A percentile compares a stretch with the other conserved stretches of the same genome.
Conservation (phyloP, 2,113 vertebrate genomes). For the Amphiprion percula region DNA sequence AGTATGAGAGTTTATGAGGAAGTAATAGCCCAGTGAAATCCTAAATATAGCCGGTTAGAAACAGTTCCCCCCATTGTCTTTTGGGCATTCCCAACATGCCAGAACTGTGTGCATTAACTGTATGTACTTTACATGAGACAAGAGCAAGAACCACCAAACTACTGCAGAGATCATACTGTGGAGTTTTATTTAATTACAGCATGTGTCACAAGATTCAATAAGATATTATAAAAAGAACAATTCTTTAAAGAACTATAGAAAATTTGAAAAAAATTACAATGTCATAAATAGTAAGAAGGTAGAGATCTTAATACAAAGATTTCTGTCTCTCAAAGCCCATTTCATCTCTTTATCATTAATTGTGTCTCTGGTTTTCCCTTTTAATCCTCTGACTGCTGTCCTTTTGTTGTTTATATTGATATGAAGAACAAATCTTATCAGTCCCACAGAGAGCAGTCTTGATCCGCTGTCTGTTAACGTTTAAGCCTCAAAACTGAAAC, state of each 20-base stretch:
- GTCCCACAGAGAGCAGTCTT: too few relatives aligned
- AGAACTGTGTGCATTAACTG: constrained; percentile 39
- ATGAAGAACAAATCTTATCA: neutral
- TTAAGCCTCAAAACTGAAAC: too few relatives aligned
- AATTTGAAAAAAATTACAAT: too few relatives aligned
- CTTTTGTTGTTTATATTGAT: constrained; percentile 24
- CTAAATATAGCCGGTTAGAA: constrained; percentile 51
- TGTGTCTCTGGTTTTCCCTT: neutral
- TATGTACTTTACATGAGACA: constrained; percentile 29
- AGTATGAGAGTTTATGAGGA: constrained; percentile 13
- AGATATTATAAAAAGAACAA: too few relatives aligned
- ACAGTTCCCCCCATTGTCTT: constrained; percentile 65
- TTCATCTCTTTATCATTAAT: too few relatives aligned
- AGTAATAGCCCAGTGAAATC: constrained; percentile 24
- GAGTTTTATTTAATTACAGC: constrained; percentile 16
- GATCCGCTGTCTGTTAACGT: too few relatives aligned
- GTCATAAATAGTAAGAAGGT: too few relatives aligned
- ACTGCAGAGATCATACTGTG: constrained; percentile 20
- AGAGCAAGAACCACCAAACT: neutral
- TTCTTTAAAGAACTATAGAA: too few relatives aligned
- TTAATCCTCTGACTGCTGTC: neutral
- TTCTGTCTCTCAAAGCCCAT: too few relatives aligned
- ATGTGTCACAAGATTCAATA: neutral
- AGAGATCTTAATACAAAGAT: too few relatives aligned
- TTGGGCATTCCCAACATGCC: constrained; percentile 51